These are phyloP conservation scores for Dufourea novaeangliae DNA, from an alignment of 1,140 invertebrate genomes.

Conservation along the genomic window DNA sequence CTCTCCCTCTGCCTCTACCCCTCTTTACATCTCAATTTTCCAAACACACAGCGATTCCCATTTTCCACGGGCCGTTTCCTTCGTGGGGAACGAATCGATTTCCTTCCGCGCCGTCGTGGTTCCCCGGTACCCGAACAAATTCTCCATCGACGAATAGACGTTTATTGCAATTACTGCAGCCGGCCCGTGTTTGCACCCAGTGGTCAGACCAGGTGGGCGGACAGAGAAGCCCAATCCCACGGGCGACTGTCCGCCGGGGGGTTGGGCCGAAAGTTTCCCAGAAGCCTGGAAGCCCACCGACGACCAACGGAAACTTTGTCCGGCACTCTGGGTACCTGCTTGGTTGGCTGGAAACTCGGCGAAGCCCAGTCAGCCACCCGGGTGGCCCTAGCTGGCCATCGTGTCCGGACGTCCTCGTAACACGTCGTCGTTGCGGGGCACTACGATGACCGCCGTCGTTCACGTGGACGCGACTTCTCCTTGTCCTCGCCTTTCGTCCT, in stretches of 20 bases:
- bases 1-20: not conserved
- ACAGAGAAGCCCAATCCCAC: slow-evolving; percentile 70
- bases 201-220: slow-evolving; percentile 62
- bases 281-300: slow-evolving; percentile 65
- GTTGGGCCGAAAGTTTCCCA: slow-evolving; percentile 74
- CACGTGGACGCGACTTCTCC: slow-evolving; percentile 55
- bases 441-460: slow-evolving; percentile 57
- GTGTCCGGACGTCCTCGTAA: slow-evolving; percentile 31
- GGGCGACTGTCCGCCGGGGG: slow-evolving; percentile 58
- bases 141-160: slow-evolving; percentile 54
- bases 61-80: not conserved
- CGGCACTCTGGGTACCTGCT: slow-evolving; percentile 68
- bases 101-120: slow-evolving; percentile 18
- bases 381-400: slow-evolving; percentile 56
- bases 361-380: slow-evolving; percentile 77
- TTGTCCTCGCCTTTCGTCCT: slow-evolving; percentile 52
- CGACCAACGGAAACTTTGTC: slow-evolving; percentile 72
- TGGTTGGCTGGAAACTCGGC: slow-evolving; percentile 74
- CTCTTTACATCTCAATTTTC: not conserved
- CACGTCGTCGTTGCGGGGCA: not conserved
- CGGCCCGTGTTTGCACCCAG: slow-evolving; percentile 59
- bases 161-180: slow-evolving; percentile 69
- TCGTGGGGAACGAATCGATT: slow-evolving; percentile 34
- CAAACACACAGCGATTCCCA: not conserved
- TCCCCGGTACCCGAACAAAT: slow-evolving; percentile 38